Evolutionary conservation across 2,113 vertebrate genomes (phyloP), one percentile per base, ranked within the genome.

Genomic region (Bombycilla garrulus): DNA sequence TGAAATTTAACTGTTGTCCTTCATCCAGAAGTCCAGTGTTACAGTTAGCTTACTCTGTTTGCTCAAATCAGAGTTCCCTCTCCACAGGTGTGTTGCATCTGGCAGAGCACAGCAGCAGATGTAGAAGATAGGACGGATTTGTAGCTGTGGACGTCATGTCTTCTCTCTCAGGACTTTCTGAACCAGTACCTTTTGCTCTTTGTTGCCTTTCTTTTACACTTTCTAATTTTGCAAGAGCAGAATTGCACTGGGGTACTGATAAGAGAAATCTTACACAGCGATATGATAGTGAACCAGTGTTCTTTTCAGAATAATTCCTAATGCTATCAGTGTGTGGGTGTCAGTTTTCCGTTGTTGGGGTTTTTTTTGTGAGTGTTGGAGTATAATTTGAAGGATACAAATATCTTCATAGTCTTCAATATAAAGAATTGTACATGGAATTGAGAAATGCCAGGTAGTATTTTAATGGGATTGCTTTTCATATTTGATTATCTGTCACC

Each of bases 261-360:
- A 8, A 21, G 3, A 47, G 54, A 73, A 53, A 29, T 64, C 29
- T 57, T 36, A 15, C 22, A 9, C 3, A 3, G 33, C 67, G 26
- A 6, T 31, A 54, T 19, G 17, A 28, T 29, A 33, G 50, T 67
- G 44, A 45, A 25, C 8, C 3, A 15, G 3, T 42, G 33, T 80
- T 76, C 10, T 77, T 69, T 40, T 56, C 24, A 44, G 58, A 48
- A 44, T n/a, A 53, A 61, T 65, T 89, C 28, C 35, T 67, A 24
- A 21, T 50, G 31, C 53, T 76, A 24, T 56, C 11, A 73, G 0
- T 64, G 23, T 1, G 2, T 50, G 47, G 24, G 7, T 53, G 26
- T 45, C 66, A 16, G 8, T 64, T 33, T 38, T 48, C 5, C 35
- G 9, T n/a, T 81, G 36, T 35, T 47, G 15, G 20, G 7, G 1